phyloP scores from a whole-genome alignment of 2,888 invertebrate genomes.

The Drosophila sordidula region DNA sequence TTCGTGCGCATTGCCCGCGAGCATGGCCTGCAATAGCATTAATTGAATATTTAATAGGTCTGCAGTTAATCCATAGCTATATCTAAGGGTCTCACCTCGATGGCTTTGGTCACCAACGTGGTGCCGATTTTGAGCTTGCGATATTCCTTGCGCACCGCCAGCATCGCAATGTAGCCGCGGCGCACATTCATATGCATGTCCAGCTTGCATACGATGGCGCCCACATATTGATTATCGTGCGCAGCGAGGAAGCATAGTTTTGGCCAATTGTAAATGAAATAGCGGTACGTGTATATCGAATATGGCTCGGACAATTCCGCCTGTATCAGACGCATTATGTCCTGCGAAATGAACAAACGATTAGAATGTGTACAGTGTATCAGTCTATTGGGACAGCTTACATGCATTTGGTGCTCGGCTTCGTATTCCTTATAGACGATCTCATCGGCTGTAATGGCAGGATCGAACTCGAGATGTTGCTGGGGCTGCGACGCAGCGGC shows the following conservation, averaged over 20 bases:
- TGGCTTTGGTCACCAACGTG: constrained; percentile 91
- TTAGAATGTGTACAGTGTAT: neutral
- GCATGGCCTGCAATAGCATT: constrained; percentile 92
- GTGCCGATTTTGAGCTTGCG: constrained; percentile 97
- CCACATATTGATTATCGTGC: constrained; percentile 94
- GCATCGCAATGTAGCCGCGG: constrained; percentile 99
- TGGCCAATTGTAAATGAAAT: constrained; percentile 99
- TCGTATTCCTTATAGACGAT: constrained; percentile 91
- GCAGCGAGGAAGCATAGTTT: constrained; percentile 98
- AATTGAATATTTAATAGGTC: neutral
- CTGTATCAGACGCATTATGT: constrained; percentile 99
- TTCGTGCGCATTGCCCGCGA: constrained; percentile 97
- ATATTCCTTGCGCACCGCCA: constrained; percentile 98
- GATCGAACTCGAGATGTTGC: constrained; percentile 48
- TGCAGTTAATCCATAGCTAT: no score
- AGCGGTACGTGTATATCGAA: constrained; percentile 99
- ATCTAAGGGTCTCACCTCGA: constrained; percentile 86
- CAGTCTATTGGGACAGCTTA: constrained; percentile 45
- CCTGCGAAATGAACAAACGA: constrained; percentile 80
- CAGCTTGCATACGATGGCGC: constrained; percentile 99
- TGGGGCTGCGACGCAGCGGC: constrained; percentile 13
- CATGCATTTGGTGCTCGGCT: constrained; percentile 98
- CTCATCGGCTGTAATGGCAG: constrained; percentile 73
- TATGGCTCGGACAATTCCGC: constrained; percentile 99
- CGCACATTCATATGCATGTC: constrained; percentile 96